Evolutionary conservation across 2,888 invertebrate genomes (phyloP).

Genomic region (Phalera bucephala): DNA sequence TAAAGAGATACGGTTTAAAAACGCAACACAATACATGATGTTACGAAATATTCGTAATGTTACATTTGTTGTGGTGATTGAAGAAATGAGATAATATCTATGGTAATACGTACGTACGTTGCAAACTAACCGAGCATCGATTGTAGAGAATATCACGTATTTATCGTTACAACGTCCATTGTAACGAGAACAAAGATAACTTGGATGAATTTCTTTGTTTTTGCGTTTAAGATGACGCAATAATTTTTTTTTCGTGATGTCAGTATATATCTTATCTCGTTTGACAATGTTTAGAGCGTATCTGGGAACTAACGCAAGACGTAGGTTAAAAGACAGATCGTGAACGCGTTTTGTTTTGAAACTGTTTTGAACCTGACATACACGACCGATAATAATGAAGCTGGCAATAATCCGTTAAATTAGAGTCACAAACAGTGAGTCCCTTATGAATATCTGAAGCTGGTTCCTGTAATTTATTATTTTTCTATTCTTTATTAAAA

Average conservation of each 20-base stretch:
- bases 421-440: too few species aligned
- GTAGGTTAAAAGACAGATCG: too few species aligned
- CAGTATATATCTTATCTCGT: slow-evolving; percentile 5
- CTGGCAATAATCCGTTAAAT: too few species aligned
- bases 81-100: slow-evolving; percentile 24
- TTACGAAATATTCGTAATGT: slow-evolving; percentile 19
- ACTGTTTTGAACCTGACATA: too few species aligned
- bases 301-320: slow-evolving; percentile 1
- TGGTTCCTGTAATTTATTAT: too few species aligned
- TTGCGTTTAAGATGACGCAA: slow-evolving; percentile 24
- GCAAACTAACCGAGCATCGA: slow-evolving; percentile 14
- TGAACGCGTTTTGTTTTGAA: too few species aligned
- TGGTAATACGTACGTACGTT: slow-evolving; percentile 23
- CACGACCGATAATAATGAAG: too few species aligned
- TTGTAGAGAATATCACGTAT: slow-evolving; percentile 31
- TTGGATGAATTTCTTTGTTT: slow-evolving; percentile 23
- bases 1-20: slow-evolving; percentile 20
- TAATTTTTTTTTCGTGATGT: slow-evolving; percentile 16
- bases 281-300: background rate
- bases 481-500: too few species aligned
- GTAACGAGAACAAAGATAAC: slow-evolving; percentile 31
- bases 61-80: slow-evolving; percentile 18
- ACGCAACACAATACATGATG: slow-evolving; percentile 11
- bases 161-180: slow-evolving; percentile 27
- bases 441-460: too few species aligned